Conservation (phyloP, 1,140 invertebrate genomes). For the Drosophila sp. region DNA sequence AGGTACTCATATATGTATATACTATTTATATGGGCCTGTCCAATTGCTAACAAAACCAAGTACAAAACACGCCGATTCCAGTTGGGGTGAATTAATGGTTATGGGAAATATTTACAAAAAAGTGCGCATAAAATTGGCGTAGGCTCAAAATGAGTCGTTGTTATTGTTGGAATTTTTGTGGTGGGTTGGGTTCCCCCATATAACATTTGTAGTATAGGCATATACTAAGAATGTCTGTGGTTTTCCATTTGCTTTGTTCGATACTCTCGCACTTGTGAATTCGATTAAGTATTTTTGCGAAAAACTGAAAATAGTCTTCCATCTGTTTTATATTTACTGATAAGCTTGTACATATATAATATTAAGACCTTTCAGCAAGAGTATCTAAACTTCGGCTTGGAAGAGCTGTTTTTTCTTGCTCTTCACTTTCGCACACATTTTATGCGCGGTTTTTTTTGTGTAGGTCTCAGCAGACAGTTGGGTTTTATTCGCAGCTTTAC, state of each 20-base stretch:
- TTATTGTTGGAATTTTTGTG: conserved; percentile 45
- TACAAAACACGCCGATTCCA: conserved; percentile 58
- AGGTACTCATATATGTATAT: not conserved
- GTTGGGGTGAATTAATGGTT: conserved; percentile 32
- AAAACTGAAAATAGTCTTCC: too few species aligned
- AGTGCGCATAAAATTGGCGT: conserved; percentile 57
- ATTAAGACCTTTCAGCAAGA: not conserved
- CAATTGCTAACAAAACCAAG: conserved; percentile 65
- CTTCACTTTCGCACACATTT: conserved; percentile 34
- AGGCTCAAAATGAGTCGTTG: conserved; percentile 26
- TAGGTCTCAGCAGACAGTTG: conserved; percentile 38
- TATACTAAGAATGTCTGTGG: conserved; percentile 11
- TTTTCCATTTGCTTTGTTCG: conserved; percentile 2
- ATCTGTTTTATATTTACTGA: too few species aligned
- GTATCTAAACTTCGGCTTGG: conserved; percentile 15
- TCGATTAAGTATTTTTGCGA: not conserved
- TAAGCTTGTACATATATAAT: too few species aligned
- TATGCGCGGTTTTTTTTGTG: conserved; percentile 39
- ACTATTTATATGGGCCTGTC: not conserved
- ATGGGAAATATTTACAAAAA: conserved; percentile 32
- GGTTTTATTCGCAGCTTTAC: conserved; percentile 55
- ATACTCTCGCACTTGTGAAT: conserved; percentile 22
- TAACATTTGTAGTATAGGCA: not conserved
- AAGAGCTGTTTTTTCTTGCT: conserved; percentile 2
- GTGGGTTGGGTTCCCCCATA: conserved; percentile 33